These are phyloP conservation scores for Drosophila silvestris DNA, from an alignment of 2,888 invertebrate genomes.

Conservation along the genomic window DNA sequence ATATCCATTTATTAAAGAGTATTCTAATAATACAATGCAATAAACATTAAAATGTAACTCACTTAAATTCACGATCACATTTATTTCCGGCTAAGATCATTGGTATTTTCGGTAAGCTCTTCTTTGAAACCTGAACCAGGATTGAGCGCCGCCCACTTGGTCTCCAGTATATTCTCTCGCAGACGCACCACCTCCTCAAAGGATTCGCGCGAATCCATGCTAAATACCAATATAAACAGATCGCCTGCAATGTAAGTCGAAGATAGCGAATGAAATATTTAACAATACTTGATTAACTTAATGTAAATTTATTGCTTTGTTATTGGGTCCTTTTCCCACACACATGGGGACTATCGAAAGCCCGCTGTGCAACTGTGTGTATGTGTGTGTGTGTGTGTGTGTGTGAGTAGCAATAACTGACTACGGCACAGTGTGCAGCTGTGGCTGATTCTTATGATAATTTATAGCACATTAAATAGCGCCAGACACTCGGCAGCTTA, in stretches of 20 bases:
- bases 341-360: slow-evolving; percentile 17
- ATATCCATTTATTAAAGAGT: neutral
- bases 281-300: slow-evolving; percentile 61
- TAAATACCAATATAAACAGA: slow-evolving; percentile 92
- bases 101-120: slow-evolving; percentile 90
- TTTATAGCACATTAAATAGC: slow-evolving; percentile 81
- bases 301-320: slow-evolving; percentile 72
- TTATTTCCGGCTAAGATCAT: slow-evolving; percentile 96
- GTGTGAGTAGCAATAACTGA: slow-evolving; percentile 37
- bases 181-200: slow-evolving; percentile 93
- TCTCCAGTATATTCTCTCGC: slow-evolving; percentile 93
- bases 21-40: neutral
- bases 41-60: slow-evolving; percentile 38
- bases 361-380: slow-evolving; percentile 5
- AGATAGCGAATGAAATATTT: slow-evolving; percentile 57
- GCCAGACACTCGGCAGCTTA: slow-evolving; percentile 65
- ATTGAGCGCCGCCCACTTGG: slow-evolving; percentile 90
- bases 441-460: slow-evolving; percentile 75
- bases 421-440: slow-evolving; percentile 55
- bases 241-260: slow-evolving; percentile 87
- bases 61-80: slow-evolving; percentile 93
- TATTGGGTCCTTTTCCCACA: slow-evolving; percentile 55
- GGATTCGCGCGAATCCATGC: slow-evolving; percentile 93
- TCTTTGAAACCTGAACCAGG: slow-evolving; percentile 87
- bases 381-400: slow-evolving; percentile 6